phyloP scores from a whole-genome alignment of 37 sponge, comb jelly and placozoan genomes.

The Cliona cf. orientalis region DNA sequence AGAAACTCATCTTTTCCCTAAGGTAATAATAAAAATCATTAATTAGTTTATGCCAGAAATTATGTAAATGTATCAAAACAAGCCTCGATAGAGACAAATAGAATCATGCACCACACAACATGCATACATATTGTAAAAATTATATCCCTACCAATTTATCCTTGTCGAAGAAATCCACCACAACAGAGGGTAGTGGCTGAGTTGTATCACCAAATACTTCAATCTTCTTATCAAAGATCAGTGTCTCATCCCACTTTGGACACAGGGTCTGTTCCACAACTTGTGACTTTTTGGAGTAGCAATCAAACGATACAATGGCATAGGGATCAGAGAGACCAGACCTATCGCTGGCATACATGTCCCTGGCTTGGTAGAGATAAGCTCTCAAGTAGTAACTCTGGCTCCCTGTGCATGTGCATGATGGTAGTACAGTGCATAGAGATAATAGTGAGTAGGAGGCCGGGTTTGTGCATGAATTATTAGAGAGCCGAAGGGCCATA shows the following conservation, averaged over 20 bases:
- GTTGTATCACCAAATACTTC: conserved; percentile 77
- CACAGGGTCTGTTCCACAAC: conserved; percentile 75
- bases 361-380: conserved; percentile 97
- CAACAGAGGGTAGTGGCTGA: conserved; percentile 67
- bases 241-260: conserved; percentile 95
- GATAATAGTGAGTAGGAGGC: too few species aligned
- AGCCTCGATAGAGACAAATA: too few species aligned
- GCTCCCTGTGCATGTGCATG: too few species aligned
- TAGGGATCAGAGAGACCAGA: conserved; percentile 94
- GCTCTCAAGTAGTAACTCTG: conserved; percentile 88
- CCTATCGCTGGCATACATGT: too few species aligned
- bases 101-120: too few species aligned
- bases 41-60: too few species aligned
- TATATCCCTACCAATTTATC: conserved; percentile 83
- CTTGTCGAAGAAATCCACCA: conserved; percentile 89
- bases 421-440: conserved; percentile 70
- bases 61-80: too few species aligned
- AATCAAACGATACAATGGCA: conserved; percentile 64
- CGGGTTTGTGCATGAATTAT: too few species aligned
- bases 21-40: too few species aligned
- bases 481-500: too few species aligned
- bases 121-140: too few species aligned
- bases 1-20: conserved; percentile 91
- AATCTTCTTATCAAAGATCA: conserved; percentile 76
- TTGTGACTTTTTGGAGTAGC: conserved; percentile 61